Conservation (phyloP, 2,797 vertebrate genomes). For the Melopsittacus undulatus region DNA sequence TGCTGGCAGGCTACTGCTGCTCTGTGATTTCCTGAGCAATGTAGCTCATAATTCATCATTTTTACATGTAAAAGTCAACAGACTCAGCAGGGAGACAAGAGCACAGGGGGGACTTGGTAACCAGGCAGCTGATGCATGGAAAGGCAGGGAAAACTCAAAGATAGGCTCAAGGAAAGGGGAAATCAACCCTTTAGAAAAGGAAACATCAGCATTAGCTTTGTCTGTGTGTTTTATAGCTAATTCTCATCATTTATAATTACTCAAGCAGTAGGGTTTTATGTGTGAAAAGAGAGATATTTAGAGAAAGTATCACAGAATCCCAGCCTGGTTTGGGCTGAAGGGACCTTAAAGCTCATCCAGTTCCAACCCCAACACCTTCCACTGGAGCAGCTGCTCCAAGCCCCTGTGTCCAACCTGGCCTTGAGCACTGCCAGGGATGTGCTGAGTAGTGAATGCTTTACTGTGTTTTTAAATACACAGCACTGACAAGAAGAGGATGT, state of each 20-base stretch:
- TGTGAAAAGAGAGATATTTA: neutral
- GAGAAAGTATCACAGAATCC: neutral
- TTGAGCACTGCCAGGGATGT: no score
- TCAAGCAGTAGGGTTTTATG: neutral
- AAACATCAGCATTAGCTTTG: neutral
- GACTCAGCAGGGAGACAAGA: neutral
- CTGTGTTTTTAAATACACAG: neutral
- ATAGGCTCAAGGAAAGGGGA: neutral
- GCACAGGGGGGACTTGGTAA: neutral
- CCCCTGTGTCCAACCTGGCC: neutral
- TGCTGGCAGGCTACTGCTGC: neutral
- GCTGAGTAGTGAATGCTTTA: neutral
- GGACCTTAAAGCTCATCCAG: neutral
- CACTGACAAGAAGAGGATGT: neutral
- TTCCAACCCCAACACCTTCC: neutral
- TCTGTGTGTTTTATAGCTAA: neutral
- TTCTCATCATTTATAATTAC: neutral
- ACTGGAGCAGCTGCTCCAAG: neutral
- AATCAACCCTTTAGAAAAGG: no score
- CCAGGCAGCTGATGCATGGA: accelerated
- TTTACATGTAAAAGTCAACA: neutral
- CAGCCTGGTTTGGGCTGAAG: neutral
- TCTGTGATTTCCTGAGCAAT: neutral
- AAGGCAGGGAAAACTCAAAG: neutral
- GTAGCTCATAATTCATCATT: neutral